Conservation (phyloP, 2,797 vertebrate species). For the Todus mexicanus region DNA sequence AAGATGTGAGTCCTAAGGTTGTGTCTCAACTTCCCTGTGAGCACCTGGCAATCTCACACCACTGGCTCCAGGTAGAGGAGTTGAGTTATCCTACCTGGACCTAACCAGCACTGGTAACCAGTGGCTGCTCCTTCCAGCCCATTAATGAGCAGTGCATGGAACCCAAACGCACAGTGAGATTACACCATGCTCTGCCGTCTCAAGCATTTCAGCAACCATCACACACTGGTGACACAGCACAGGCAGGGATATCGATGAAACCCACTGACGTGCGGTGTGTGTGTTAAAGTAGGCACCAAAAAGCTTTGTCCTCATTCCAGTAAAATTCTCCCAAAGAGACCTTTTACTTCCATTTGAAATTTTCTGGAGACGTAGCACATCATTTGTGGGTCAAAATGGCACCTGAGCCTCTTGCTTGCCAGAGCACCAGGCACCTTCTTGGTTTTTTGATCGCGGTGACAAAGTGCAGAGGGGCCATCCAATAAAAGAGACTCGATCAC, state of each 20-base stretch:
- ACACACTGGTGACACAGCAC: neutral
- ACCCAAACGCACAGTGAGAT: fast-evolving
- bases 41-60: neutral
- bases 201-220: neutral
- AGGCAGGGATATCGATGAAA: neutral
- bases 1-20: neutral
- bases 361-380: neutral
- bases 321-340: neutral
- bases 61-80: fast-evolving
- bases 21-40: neutral
- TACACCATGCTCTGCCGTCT: neutral
- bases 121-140: neutral
- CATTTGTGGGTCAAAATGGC: neutral
- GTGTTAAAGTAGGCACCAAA: neutral
- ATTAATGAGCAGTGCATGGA: neutral
- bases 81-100: neutral
- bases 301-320: neutral
- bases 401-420: neutral
- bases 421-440: neutral
- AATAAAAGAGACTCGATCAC: neutral
- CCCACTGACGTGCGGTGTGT: neutral
- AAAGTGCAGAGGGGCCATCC: neutral
- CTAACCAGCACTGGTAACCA: neutral
- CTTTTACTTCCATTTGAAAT: neutral
- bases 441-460: neutral